Evolutionary conservation across 2,113 vertebrate species (phyloP), one percentile per base, ranked within the genome.

Genomic region (Microtus oregoni): DNA sequence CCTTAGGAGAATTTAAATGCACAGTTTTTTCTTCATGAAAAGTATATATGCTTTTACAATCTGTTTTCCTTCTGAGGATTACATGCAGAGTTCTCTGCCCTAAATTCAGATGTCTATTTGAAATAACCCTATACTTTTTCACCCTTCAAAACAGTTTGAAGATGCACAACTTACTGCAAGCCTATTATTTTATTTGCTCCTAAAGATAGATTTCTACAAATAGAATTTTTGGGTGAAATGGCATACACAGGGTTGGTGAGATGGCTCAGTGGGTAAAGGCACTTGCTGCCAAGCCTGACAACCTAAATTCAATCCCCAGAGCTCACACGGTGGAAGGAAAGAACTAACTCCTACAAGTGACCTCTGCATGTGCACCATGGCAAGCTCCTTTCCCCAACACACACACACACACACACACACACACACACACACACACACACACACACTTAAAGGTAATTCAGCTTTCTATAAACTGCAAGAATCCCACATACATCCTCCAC

Each of bases 91-190:
- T 79, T 94, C 81, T 83, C 28, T 47, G 32, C 63, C 88, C 30
- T 83, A 92, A 90, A 35, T 47, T 26, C 41, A 92, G 38, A 55
- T 65, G 13, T 17, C 61, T 32, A 88, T 89, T 94, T 92, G 83
- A 75, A 94, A 70, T 55, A 68, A 44, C 4, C 72, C 72, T 72
- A 88, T 55, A 68, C 3, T 24, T 82, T 94, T 91, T 90, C 65
- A 85, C 30, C 58, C 65, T 96, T 92, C 89, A 63, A 86, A 90
- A 96, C 7, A 24, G 17, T 70, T 38, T 55, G 32, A 91, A 89
- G 63, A 91, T 70, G 13, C 19, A 81, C 55, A 95, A 28, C 50
- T 63, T 94, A 76, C 1, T 88, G 82, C 70, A 90, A 96, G n/a
- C 15, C 22, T 30, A 76, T 76, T 75, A 61, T 82, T 65, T 92